Evolutionary conservation across 2,797 vertebrate species (phyloP).

Genomic region (Tokudaia tokunoshimensis): DNA sequence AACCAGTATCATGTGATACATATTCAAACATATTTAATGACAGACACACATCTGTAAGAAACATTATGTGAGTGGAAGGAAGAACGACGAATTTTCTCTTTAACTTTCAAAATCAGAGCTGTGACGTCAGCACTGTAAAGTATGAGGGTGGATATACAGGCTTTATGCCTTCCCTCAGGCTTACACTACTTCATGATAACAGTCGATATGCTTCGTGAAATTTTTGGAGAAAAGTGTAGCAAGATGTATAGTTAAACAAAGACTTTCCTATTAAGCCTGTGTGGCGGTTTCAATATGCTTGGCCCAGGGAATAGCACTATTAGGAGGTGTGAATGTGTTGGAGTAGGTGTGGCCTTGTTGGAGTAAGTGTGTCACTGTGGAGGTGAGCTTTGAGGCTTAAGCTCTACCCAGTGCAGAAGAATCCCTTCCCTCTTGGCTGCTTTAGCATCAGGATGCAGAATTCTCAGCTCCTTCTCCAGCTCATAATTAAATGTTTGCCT

Average conservation of each 20-base stretch:
- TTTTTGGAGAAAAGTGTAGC: constrained; percentile 9
- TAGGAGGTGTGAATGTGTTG: not conserved
- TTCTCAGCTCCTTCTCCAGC: not conserved
- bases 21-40: not conserved
- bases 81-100: not conserved
- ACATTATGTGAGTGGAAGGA: not conserved
- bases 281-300: not conserved
- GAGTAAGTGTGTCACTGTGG: not conserved
- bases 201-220: not conserved
- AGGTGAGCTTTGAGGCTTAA: not conserved
- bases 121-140: constrained; percentile 19
- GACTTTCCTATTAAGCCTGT: not conserved
- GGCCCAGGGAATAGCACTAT: not conserved
- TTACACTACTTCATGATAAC: constrained; percentile 28
- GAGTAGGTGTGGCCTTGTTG: not conserved
- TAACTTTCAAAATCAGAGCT: not conserved
- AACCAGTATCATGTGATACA: not conserved
- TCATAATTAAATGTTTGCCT: not conserved
- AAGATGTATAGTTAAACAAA: constrained; percentile 7
- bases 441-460: not conserved
- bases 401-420: not conserved
- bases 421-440: not conserved
- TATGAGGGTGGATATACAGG: not conserved
- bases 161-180: not conserved
- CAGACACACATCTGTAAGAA: not conserved